Base-by-base conservation (phyloP, 1,140 invertebrate species). In the Formica exsecta region DNA sequence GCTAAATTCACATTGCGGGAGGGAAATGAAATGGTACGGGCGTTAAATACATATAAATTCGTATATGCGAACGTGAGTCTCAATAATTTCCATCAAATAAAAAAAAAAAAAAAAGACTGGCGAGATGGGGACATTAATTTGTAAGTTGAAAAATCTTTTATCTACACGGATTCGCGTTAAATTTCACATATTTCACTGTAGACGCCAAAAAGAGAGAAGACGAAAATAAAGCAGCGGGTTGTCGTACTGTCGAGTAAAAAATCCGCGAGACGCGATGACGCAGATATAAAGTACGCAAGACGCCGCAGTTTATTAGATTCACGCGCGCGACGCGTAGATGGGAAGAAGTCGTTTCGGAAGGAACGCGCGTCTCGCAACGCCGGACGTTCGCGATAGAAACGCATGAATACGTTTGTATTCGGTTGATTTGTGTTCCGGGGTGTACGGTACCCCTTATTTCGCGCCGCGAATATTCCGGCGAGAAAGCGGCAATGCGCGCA, bases 391-490 rank as follows among this genome's bases (percentile, higher is more conserved):
- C 54, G 59, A 54, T 51, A 51, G 13, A 59, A 65, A 71, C 86
- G 75, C 75, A 76, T 79, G 89, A 90, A 90, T 90, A 86, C 86
- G 88, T 87, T 90, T 90, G 86, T 87, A 59, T 86, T 90, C 89
- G 88, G 88, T 90, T 90, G 89, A 90, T 90, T 90, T 90, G 89
- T 86, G 75, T 71, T 64, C 57, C 79, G 59, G 51, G 75, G 48
- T 51, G 48, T 48, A 48, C 85, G 25, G n/a, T 73, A 83, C 36
- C 89, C 85, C 86, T 71, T 86, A 79, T 90, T 90, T 90, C 88
- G 88, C 88, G 88, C 48, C 80, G 88, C 68, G 77, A 51, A 51
- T 85, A 85, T 86, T 87, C 83, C 61, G 76, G 65, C 73, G 74
- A 73, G 79, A 68, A 87, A 74, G 61, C 66, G 68, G 73, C 38